phyloP scores from a whole-genome alignment of 2,797 vertebrate genomes.

The Cynodonichthys magdalenae region DNA sequence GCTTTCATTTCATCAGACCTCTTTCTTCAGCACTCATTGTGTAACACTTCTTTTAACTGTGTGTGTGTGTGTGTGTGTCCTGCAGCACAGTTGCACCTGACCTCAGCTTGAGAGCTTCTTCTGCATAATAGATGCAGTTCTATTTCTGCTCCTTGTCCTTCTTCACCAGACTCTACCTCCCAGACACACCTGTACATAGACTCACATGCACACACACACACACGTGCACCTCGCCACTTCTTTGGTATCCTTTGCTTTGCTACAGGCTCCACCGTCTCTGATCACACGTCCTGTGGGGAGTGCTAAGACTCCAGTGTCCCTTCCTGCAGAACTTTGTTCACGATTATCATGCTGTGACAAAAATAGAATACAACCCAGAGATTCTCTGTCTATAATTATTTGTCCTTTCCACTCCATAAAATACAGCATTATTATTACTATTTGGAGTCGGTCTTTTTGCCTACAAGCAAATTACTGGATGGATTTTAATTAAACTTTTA shows the following conservation, averaged over 20 bases:
- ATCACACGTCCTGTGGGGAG: constrained; percentile 39
- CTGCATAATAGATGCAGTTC: constrained; percentile 72
- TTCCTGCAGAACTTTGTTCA: constrained; percentile 19
- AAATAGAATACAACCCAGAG: neutral
- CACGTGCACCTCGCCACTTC: constrained; percentile 20
- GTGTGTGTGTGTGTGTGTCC: constrained; percentile 36
- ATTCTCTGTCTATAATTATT: neutral
- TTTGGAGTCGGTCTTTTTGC: no score
- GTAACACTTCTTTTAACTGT: constrained; percentile 44
- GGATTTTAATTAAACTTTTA: no score
- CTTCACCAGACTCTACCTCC: constrained; percentile 11
- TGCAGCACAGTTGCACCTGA: constrained; percentile 53
- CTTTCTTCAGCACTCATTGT: constrained; percentile 27
- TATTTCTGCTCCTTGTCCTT: constrained; percentile 65
- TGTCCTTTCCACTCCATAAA: neutral
- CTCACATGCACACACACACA: constrained; percentile 4
- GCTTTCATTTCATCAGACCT: constrained; percentile 7
- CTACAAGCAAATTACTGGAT: no score
- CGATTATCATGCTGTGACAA: constrained; percentile 5
- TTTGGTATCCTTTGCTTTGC: constrained; percentile 28
- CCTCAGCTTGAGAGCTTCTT: constrained; percentile 51
- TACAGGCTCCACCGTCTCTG: constrained; percentile 41
- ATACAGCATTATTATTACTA: neutral
- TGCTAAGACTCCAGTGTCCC: constrained; percentile 16
- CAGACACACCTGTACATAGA: constrained; percentile 2